A percentile compares a stretch with the other conserved stretches of the same genome.
Conservation (phyloP, 2,888 invertebrate species). For the Trachelus tabidus region DNA sequence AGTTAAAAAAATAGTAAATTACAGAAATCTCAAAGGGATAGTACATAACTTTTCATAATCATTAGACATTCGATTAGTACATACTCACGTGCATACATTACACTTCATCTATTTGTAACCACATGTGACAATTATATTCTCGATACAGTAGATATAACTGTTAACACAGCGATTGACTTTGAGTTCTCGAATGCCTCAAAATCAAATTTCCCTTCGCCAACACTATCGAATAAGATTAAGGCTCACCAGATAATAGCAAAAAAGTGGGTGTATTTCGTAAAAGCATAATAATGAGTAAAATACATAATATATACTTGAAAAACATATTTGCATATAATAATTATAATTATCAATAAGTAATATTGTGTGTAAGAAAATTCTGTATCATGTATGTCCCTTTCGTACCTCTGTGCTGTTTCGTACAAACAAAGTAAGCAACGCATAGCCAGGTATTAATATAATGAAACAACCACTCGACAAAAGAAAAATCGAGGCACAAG, state of each 20-base stretch:
- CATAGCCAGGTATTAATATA: constrained; percentile 22
- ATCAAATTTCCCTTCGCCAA: no score
- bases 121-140: no score
- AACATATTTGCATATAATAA: constrained; percentile 40
- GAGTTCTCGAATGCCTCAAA: no score
- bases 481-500: constrained; percentile 1
- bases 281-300: constrained; percentile 45
- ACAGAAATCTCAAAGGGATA: no score
- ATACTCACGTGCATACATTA: no score
- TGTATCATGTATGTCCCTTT: constrained; percentile 27
- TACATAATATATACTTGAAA: constrained; percentile 48
- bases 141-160: no score
- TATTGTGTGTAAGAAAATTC: constrained; percentile 29
- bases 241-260: constrained; percentile 44
- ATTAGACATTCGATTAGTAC: no score
- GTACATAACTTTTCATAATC: no score
- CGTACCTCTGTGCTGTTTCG: constrained; percentile 22
- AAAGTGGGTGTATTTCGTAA: constrained; percentile 51
- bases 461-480: constrained; percentile 9
- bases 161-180: no score
- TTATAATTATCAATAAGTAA: constrained; percentile 25
- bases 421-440: constrained; percentile 33
- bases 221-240: not conserved
- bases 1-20: no score
- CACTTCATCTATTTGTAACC: no score